Evolutionary conservation across 2,888 invertebrate species (phyloP).

Genomic region (Onchidella celtica): DNA sequence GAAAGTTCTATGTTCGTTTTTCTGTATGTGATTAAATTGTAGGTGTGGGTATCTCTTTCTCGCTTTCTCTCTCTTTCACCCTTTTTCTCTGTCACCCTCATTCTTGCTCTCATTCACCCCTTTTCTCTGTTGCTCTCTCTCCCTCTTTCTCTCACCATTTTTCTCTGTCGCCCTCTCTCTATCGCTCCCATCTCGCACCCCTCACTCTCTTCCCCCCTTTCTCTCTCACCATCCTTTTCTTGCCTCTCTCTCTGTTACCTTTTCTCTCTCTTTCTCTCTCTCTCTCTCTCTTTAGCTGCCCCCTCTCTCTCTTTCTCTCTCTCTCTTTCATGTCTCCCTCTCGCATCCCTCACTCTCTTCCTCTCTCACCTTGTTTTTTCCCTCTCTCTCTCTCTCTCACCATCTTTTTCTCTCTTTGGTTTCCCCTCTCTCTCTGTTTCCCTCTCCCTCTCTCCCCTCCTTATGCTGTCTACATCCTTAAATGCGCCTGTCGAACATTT

Average conservation of each 20-base stretch:
- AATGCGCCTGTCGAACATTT: too few species aligned
- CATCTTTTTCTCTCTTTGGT: too few species aligned
- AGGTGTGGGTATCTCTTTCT: neutral
- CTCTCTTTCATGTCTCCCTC: conserved; percentile 47
- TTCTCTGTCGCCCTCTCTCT: neutral
- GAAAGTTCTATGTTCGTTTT: neutral
- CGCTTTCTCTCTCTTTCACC: neutral
- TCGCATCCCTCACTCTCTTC: conserved; percentile 32
- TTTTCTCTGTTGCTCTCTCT: too few species aligned
- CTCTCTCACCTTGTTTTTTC: conserved; percentile 24
- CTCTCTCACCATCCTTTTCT: too few species aligned
- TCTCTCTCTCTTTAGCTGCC: too few species aligned
- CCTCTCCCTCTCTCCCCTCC: conserved; percentile 26
- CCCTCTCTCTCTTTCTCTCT: too few species aligned
- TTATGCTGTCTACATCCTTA: too few species aligned
- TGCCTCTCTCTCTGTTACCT: too few species aligned
- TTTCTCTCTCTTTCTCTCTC: too few species aligned
- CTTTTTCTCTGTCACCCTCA: conserved; percentile 24
- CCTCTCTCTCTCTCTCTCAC: too few species aligned
- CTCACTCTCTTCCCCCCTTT: too few species aligned
- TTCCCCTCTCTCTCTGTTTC: conserved; percentile 44
- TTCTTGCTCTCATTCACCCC: too few species aligned
- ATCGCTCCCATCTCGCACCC: conserved; percentile 1
- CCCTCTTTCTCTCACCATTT: conserved; percentile 40
- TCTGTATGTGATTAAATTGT: neutral